Evolutionary conservation across 2,797 vertebrate species (phyloP).

Genomic region (Schizopygopsis pylzovi): DNA sequence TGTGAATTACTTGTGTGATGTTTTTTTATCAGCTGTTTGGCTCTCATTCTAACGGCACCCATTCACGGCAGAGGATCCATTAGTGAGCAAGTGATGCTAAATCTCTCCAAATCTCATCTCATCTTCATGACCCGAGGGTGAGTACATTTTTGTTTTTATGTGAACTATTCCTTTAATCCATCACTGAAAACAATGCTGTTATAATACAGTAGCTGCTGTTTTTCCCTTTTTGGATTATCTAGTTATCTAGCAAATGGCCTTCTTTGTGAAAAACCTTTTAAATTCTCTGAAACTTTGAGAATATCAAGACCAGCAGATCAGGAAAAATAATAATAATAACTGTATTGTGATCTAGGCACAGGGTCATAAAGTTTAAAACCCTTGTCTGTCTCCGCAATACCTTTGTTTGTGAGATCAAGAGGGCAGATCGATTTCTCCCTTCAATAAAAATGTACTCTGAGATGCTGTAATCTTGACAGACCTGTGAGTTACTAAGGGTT

Average conservation of each 20-base stretch:
- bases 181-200: not conserved
- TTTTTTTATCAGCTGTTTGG: no score
- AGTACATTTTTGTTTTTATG: no score
- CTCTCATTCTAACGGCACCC: no score
- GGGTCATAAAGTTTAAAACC: constrained; percentile 28
- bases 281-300: not conserved
- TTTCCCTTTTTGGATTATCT: not conserved
- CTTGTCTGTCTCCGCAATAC: constrained; percentile 33
- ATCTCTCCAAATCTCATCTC: no score
- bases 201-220: not conserved
- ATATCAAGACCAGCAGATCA: not conserved
- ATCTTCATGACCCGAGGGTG: no score
- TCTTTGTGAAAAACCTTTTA: not conserved
- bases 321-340: constrained; percentile 11
- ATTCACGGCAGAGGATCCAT: no score
- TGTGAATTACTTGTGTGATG: no score
- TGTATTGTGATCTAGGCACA: not conserved
- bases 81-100: no score
- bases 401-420: constrained; percentile 56
- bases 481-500: constrained; percentile 46
- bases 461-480: constrained; percentile 63
- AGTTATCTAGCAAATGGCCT: not conserved
- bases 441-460: constrained; percentile 61
- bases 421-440: constrained; percentile 60
- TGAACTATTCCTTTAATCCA: not conserved